Conservation (phyloP, 2,113 vertebrate species). For the Otocyon megalotis region DNA sequence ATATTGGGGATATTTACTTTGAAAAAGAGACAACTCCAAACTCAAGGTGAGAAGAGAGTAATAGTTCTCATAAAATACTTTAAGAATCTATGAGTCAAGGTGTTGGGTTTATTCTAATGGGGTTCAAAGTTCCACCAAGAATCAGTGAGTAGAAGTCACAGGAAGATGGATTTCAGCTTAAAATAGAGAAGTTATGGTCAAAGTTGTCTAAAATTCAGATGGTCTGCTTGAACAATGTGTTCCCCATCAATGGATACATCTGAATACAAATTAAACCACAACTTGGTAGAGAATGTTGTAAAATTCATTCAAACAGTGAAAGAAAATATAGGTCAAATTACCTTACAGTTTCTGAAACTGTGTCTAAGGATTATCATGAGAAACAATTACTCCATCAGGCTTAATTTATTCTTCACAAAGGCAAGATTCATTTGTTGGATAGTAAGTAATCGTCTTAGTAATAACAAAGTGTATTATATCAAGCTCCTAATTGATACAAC, state of each 20-base stretch:
- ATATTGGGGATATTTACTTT: background rate
- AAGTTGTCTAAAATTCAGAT: slow-evolving; percentile 27
- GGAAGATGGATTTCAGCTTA: background rate
- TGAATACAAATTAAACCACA: background rate
- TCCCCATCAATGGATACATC: background rate
- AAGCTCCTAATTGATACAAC: background rate
- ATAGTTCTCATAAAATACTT: background rate
- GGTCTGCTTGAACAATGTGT: background rate
- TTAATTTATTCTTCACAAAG: background rate
- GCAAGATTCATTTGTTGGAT: background rate
- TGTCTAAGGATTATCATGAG: background rate
- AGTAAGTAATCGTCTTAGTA: background rate
- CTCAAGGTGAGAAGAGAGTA: background rate
- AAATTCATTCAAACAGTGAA: slow-evolving; percentile 7
- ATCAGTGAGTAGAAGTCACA: background rate
- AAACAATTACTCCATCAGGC: background rate
- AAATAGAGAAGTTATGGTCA: background rate
- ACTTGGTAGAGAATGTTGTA: background rate
- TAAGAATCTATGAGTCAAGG: background rate
- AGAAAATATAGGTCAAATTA: slow-evolving; percentile 17
- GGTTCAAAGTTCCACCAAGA: background rate
- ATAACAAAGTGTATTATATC: background rate
- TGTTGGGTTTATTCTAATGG: background rate
- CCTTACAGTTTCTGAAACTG: background rate
- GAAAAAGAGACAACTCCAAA: slow-evolving; percentile 47